Conservation (phyloP, 2,888 invertebrate genomes). For the Acanthosepion lycidas region DNA sequence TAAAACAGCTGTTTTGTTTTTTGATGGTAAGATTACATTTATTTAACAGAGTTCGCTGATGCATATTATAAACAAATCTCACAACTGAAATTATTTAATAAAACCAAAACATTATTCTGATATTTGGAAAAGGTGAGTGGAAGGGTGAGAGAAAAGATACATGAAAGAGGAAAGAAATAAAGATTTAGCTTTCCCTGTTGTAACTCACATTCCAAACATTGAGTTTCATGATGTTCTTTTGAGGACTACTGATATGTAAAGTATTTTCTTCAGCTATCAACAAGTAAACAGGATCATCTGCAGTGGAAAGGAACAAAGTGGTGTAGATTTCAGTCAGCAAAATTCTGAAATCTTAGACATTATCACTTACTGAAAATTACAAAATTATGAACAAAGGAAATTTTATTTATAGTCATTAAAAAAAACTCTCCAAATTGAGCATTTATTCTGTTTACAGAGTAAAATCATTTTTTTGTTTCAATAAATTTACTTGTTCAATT, state of each 20-base stretch:
- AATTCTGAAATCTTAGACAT: not conserved
- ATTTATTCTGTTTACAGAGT: not conserved
- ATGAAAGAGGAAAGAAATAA: not conserved
- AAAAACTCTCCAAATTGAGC: not conserved
- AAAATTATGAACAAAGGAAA: not conserved
- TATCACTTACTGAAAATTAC: not conserved
- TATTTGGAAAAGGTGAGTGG: not conserved
- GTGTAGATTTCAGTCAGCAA: not conserved
- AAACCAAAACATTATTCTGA: not conserved
- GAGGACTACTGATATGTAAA: constrained; percentile 48
- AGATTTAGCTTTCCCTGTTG: not conserved
- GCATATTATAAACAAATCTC: too few species aligned
- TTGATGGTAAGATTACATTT: not conserved
- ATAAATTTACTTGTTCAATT: too few species aligned
- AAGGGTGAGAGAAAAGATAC: not conserved
- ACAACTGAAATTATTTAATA: too few species aligned
- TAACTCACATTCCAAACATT: constrained; percentile 24
- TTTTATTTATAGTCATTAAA: not conserved
- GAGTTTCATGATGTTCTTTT: constrained; percentile 39
- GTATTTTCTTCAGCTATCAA: constrained; percentile 59
- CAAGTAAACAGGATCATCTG: constrained; percentile 52
- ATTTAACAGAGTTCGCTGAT: not conserved
- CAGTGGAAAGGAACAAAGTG: not conserved
- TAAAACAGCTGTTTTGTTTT: too few species aligned
- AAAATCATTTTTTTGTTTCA: too few species aligned